Conservation (phyloP, 2,113 vertebrate genomes). For the Eulemur macaco region DNA sequence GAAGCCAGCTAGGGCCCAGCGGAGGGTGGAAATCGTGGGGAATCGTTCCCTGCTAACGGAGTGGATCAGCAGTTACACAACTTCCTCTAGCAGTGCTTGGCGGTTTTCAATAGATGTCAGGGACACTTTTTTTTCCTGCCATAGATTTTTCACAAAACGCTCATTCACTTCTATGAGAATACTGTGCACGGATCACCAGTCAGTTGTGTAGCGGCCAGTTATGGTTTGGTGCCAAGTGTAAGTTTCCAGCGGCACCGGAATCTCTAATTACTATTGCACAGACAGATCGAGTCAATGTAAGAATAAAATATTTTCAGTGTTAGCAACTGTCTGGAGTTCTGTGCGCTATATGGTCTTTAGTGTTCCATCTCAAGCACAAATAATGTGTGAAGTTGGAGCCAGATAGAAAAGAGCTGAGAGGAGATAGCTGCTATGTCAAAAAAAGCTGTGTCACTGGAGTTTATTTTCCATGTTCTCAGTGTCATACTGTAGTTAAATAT, state of each 20-base stretch:
- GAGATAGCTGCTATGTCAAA: background rate
- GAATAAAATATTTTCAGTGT: fast-evolving
- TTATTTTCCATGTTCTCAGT: background rate
- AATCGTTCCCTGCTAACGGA: background rate
- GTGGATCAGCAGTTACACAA: fast-evolving
- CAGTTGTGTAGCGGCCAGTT: background rate
- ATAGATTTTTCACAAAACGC: background rate
- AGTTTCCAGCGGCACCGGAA: background rate
- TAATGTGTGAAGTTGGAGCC: too few species aligned
- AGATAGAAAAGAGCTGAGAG: background rate
- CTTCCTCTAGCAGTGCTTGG: background rate
- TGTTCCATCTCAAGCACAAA: background rate
- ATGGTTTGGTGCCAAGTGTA: background rate
- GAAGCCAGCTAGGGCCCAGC: fast-evolving
- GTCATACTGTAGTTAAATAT: background rate
- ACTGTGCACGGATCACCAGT: too few species aligned
- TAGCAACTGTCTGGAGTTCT: too few species aligned
- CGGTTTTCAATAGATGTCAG: background rate
- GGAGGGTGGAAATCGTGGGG: background rate
- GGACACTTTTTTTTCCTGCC: background rate
- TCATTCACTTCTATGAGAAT: background rate
- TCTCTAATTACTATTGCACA: fast-evolving
- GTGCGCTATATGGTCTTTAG: fast-evolving
- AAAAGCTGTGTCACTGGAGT: background rate
- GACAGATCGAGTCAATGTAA: background rate